A percentile compares a stretch with the other conserved stretches of the same genome.
phyloP scores from a whole-genome alignment of 2,113 vertebrate genomes.

The Monopterus albus region DNA sequence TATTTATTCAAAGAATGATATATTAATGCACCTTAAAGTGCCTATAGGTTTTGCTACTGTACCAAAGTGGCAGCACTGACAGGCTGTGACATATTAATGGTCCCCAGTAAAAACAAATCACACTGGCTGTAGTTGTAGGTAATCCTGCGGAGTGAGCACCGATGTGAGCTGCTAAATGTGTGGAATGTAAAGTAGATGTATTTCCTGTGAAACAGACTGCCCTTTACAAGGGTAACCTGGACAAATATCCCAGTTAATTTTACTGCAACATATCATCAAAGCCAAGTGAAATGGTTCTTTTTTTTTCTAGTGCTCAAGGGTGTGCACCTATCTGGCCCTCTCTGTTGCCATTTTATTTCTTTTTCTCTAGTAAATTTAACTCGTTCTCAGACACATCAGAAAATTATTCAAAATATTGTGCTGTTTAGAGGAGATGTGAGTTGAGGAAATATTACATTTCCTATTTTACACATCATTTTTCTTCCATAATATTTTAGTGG shows the following conservation, averaged over 20 bases:
- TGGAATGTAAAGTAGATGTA: conserved; percentile 61
- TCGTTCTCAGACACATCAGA: background rate
- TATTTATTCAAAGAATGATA: background rate
- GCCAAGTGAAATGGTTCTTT: conserved; percentile 31
- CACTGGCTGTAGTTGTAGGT: conserved; percentile 18
- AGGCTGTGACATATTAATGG: conserved; percentile 29
- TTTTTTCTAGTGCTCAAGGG: conserved; percentile 23
- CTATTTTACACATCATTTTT: conserved; percentile 32
- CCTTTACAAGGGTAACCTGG: conserved; percentile 66
- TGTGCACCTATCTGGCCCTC: background rate
- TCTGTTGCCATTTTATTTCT: background rate
- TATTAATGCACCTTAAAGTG: conserved; percentile 3
- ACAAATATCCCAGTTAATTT: conserved; percentile 48
- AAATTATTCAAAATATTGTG: background rate
- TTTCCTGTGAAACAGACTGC: conserved; percentile 66
- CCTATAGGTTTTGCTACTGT: conserved; percentile 8
- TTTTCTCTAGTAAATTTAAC: background rate
- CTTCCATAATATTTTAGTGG: conserved; percentile 48
- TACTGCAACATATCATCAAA: conserved; percentile 44
- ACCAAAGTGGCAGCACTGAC: conserved; percentile 12
- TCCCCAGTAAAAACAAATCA: conserved; percentile 35
- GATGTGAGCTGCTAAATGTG: conserved; percentile 51
- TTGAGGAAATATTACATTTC: conserved; percentile 32
- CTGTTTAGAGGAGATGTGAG: background rate
- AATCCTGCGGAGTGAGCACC: conserved; percentile 50